Conservation (phyloP, 2,113 vertebrate genomes). For the Hepsetus odoe region DNA sequence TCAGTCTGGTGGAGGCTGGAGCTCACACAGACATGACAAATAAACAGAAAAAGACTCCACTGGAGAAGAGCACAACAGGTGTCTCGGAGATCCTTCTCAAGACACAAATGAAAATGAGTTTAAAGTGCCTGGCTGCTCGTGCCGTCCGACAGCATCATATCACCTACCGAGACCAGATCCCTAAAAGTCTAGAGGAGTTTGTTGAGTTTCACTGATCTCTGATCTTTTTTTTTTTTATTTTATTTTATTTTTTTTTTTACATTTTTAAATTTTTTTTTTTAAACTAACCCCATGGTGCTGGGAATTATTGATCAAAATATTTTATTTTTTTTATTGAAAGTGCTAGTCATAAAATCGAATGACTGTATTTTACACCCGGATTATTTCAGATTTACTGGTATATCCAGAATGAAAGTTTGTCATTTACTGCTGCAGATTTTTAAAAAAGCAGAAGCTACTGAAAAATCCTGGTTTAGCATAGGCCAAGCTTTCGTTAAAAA, state of each 20-base stretch:
- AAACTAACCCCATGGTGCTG: constrained; percentile 46
- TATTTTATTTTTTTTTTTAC: background rate
- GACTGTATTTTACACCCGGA: background rate
- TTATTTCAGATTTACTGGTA: background rate
- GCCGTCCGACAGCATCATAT: constrained; percentile 91
- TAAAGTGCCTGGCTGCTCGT: constrained; percentile 98
- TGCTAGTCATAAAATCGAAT: background rate
- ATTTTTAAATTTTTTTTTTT: background rate
- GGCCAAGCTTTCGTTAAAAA: no score
- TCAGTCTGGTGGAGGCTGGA: constrained; percentile 93
- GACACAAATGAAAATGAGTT: constrained; percentile 98
- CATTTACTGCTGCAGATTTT: background rate
- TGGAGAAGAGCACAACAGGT: constrained; percentile 95
- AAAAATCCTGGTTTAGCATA: background rate
- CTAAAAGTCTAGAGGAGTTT: constrained; percentile 94
- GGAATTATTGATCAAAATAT: constrained; percentile 27
- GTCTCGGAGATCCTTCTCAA: constrained; percentile 97
- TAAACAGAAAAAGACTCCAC: constrained; percentile 95
- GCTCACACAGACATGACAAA: constrained; percentile 98
- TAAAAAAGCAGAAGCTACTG: background rate
- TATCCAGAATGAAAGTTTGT: background rate
- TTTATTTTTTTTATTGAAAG: constrained; percentile 12
- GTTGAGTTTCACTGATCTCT: constrained; percentile 90
- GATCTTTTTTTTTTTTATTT: constrained; percentile 29
- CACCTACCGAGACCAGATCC: constrained; percentile 95